Conservation (phyloP, 2,888 invertebrate genomes). For the Calameuta filiformis region DNA sequence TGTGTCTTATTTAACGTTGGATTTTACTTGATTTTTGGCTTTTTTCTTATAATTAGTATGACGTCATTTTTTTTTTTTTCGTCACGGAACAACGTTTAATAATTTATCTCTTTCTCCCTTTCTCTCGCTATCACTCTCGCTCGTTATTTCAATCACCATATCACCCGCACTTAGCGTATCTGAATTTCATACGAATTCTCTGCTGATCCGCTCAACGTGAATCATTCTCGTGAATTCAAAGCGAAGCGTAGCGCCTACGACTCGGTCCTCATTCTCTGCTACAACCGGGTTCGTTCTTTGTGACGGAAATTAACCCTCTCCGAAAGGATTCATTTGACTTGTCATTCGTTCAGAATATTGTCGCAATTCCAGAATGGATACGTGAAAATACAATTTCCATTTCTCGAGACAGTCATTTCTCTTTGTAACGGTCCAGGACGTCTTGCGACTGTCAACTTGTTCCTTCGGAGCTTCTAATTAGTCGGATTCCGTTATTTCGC, state of each 20-base stretch:
- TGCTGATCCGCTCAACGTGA: not conserved
- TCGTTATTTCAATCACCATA: slow-evolving; percentile 17
- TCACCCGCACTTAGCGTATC: not conserved
- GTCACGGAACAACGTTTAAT: no score
- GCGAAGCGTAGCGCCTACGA: not conserved
- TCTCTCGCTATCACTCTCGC: not conserved
- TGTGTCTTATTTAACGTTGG: not conserved
- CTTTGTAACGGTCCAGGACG: no score
- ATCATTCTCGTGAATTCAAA: not conserved
- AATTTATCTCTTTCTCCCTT: not conserved
- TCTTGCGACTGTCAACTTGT: no score
- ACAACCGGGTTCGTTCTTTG: not conserved
- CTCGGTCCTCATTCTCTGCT: not conserved
- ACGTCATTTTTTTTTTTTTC: no score
- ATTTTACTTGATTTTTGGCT: not conserved
- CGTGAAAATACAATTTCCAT: no score
- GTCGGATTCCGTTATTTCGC: no score
- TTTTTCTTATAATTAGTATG: no score
- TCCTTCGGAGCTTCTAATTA: no score
- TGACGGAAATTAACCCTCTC: not conserved
- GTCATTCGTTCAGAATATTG: not conserved
- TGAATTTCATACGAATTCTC: not conserved
- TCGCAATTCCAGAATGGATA: no score
- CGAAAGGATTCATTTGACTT: not conserved
- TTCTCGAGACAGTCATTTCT: no score